Base-by-base conservation (phyloP, 2,797 vertebrate species). In the Tapera naevia region DNA sequence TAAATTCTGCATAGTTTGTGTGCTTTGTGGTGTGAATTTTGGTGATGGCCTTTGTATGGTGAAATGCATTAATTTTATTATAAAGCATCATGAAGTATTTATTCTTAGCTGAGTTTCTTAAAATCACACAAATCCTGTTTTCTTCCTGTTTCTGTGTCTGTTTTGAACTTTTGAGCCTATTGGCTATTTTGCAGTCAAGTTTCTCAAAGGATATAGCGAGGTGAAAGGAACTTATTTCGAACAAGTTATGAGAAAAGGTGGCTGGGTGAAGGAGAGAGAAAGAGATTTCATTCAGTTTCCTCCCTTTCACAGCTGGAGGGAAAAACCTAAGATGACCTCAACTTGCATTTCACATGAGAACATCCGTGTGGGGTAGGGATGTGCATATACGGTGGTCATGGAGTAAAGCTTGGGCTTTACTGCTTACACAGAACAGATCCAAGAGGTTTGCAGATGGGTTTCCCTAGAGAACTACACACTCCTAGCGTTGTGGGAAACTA, bases 361-460 rank as follows among this genome's bases (percentile, higher is more conserved):
- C 25, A 19, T 53, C 41, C 0, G 0, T 2, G 1, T 35, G 39
- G 46, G 11, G 11, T 48, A 62, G 70, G 27, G 37, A 27, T 28
- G n/a, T 19, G 15, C 0, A 0, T 33, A 43, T 33, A 1, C 37
- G 0, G 1, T 33, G 53, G 23, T 28, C 17, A 5, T 13, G 24
- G 78, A 10, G 14, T 48, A 73, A 69, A 69, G 24, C 33, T 56
- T 37, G 71, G 62, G 56, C 65, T 86, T 66, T 58, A 30, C 67
- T 0, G 0, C 8, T 33, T 35, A 18, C 69, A 45, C 33, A 6
- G 32, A 51, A 23, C 7, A 30, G 46, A 17, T 27, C 12, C 2
- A n/a, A 7, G 71, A 46, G 23, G 4, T 8, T 8, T 76, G 67
- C 64, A 82, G 32, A 5, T 18, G 43, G 33, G 27, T 73, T 82